phyloP scores from a whole-genome alignment of 1,140 invertebrate genomes.

The Coelopa frigida region DNA sequence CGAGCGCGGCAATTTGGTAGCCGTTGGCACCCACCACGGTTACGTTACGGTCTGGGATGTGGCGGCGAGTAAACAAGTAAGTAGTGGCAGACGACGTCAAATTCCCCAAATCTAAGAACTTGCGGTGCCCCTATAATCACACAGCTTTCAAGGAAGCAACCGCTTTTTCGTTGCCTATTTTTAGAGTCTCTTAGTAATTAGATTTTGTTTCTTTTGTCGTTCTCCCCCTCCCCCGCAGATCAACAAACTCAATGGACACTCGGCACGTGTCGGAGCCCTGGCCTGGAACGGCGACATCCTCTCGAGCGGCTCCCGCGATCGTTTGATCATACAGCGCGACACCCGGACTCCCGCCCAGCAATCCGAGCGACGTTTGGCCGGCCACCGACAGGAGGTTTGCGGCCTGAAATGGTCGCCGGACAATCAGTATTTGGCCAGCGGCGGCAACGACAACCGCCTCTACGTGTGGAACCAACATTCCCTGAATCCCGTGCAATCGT shows the following conservation, averaged over 20 bases:
- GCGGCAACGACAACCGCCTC: conserved; percentile 97
- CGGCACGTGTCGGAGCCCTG: conserved; percentile 85
- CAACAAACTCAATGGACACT: conserved; percentile 86
- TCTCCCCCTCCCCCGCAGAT: conserved; percentile 52
- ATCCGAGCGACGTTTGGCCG: conserved; percentile 70
- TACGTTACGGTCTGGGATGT: conserved; percentile 98
- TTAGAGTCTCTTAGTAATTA: too few species aligned
- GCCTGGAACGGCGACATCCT: conserved; percentile 98
- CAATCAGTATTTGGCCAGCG: conserved; percentile 95
- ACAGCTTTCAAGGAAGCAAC: too few species aligned
- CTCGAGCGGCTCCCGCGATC: conserved; percentile 91
- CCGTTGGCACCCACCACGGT: conserved; percentile 95
- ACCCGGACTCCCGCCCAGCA: conserved; percentile 77
- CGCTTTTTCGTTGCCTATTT: too few species aligned
- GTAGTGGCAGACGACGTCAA: conserved; percentile 7
- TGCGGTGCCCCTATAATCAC: too few species aligned
- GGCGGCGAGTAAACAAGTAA: conserved; percentile 82
- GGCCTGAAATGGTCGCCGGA: conserved; percentile 99
- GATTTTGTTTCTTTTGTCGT: conserved; percentile 1
- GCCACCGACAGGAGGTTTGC: conserved; percentile 97
- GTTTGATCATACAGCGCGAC: conserved; percentile 91
- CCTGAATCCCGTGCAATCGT: conserved; percentile 84
- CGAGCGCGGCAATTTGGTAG: conserved; percentile 91
- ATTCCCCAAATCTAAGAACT: too few species aligned
- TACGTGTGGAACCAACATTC: conserved; percentile 96